A percentile compares a stretch with the other conserved stretches of the same genome.
These are phyloP conservation scores for Drosophila leontia DNA, from an alignment of 1,140 invertebrate species.

Conservation along the genomic window DNA sequence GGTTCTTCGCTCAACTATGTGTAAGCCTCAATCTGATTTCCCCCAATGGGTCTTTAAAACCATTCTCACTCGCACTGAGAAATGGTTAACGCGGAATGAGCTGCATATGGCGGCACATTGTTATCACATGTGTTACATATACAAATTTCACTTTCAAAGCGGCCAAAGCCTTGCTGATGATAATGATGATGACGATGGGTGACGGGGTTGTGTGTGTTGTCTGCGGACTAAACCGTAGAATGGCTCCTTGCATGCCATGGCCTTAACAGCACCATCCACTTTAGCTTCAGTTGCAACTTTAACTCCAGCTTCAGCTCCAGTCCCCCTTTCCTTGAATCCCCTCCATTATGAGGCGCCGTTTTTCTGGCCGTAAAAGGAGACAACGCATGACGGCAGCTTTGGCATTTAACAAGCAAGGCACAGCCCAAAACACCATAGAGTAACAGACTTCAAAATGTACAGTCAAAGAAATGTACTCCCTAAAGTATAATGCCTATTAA, in stretches of 20 bases:
- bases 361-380: conserved; percentile 65
- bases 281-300: conserved; percentile 31
- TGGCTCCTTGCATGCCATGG: conserved; percentile 26
- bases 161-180: conserved; percentile 39
- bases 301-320: conserved; percentile 9
- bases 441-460: not conserved
- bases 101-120: conserved; percentile 10
- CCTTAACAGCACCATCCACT: conserved; percentile 39
- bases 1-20: too few species aligned
- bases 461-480: conserved; percentile 10
- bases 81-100: conserved; percentile 19
- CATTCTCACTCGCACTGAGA: conserved; percentile 10
- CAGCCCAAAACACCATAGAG: conserved; percentile 13
- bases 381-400: conserved; percentile 64
- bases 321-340: not conserved
- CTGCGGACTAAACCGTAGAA: conserved; percentile 3
- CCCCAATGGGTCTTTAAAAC: conserved; percentile 6
- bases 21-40: not conserved
- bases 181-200: conserved; percentile 36
- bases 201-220: conserved; percentile 5
- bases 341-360: conserved; percentile 51
- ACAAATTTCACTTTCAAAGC: conserved; percentile 76
- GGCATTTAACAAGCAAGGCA: conserved; percentile 59
- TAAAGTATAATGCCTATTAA: not conserved
- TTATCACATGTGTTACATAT: conserved; percentile 54